Evolutionary conservation across 2,888 invertebrate species (phyloP).

Genomic region (Polia nebulosa): DNA sequence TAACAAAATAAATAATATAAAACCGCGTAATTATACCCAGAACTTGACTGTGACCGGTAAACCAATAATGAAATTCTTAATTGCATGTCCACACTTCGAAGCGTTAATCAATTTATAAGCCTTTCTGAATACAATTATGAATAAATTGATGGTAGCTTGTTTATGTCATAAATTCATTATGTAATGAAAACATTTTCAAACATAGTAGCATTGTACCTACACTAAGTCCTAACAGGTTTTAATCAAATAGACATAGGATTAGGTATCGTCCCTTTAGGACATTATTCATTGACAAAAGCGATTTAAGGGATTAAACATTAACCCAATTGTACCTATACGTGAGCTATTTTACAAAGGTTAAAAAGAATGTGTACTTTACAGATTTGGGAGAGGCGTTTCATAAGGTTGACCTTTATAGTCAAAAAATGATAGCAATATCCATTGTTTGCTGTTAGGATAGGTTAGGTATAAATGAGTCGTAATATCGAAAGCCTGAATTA

Average conservation of each 20-base stretch:
- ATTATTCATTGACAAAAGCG: neutral
- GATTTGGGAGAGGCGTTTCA: slow-evolving; percentile 5
- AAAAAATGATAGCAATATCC: too few species aligned
- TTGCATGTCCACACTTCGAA: neutral
- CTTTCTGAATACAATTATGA: neutral
- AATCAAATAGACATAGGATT: neutral
- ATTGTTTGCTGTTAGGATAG: neutral
- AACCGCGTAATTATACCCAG: neutral
- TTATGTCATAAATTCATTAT: neutral
- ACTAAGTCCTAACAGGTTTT: neutral
- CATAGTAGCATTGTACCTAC: neutral
- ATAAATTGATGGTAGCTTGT: neutral
- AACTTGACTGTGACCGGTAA: neutral
- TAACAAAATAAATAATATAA: neutral
- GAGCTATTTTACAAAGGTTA: neutral
- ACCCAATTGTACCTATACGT: neutral
- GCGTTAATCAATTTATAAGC: neutral
- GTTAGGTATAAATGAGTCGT: too few species aligned
- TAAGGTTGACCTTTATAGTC: neutral
- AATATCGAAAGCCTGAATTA: neutral
- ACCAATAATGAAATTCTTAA: slow-evolving; percentile 12
- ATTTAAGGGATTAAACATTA: neutral
- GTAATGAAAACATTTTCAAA: neutral
- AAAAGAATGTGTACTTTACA: neutral
- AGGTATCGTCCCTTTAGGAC: neutral